phyloP scores from a whole-genome alignment of 1,140 invertebrate species.

The Drosophila novamexicana region DNA sequence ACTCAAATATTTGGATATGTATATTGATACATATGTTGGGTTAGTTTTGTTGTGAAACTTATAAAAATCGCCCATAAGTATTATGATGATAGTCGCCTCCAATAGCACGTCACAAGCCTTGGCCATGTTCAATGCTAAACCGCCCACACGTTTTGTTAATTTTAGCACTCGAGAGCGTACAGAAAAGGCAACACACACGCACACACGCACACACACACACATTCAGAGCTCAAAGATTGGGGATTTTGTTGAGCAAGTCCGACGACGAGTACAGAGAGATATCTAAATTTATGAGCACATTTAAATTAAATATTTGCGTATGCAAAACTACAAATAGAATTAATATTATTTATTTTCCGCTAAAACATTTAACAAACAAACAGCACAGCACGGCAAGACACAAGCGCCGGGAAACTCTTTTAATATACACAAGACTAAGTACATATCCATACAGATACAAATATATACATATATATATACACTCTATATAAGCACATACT shows the following conservation, averaged over 20 bases:
- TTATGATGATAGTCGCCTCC: conserved; percentile 52
- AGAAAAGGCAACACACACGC: not conserved
- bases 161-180: conserved; percentile 58
- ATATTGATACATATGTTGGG: not conserved
- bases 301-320: conserved; percentile 54
- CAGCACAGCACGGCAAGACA: conserved; percentile 22
- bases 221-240: conserved; percentile 46
- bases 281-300: conserved; percentile 49
- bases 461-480: not conserved
- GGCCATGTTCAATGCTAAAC: conserved; percentile 73
- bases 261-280: conserved; percentile 20
- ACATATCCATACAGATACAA: not conserved
- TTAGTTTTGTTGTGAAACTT: conserved; percentile 13
- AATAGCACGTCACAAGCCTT: conserved; percentile 62
- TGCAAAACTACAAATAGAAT: conserved; percentile 38
- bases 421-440: conserved; percentile 12
- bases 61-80: conserved; percentile 53
- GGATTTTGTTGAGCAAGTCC: conserved; percentile 30
- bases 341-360: conserved; percentile 42
- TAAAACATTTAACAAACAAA: conserved; percentile 46
- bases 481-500: not conserved
- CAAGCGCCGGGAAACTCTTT: conserved; percentile 34
- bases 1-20: not conserved
- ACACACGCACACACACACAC: not conserved
- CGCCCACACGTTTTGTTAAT: conserved; percentile 71